Conservation (phyloP, 2,888 invertebrate species). For the Globia sparganii region DNA sequence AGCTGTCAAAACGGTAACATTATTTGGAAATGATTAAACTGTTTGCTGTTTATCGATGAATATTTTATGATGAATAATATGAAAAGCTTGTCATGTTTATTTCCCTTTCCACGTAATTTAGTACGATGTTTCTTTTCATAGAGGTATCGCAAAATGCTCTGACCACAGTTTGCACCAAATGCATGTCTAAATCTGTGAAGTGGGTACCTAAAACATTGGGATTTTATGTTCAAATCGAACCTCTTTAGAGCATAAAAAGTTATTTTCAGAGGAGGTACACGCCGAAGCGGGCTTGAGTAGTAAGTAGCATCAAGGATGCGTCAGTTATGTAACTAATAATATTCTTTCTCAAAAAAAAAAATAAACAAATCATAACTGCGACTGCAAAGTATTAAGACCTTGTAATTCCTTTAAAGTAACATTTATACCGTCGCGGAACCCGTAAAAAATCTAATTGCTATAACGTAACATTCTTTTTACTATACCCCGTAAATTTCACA, state of each 20-base stretch:
- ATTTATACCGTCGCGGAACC: conserved; percentile 57
- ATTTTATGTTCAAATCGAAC: conserved; percentile 6
- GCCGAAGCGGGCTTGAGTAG: not conserved
- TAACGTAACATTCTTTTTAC: conserved; percentile 70
- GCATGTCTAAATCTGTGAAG: not conserved
- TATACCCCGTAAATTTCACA: conserved; percentile 80
- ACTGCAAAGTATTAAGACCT: conserved; percentile 52
- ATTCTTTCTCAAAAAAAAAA: not conserved
- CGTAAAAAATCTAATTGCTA: conserved; percentile 71
- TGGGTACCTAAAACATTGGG: not conserved
- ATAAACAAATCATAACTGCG: conserved; percentile 29
- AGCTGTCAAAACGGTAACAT: conserved; percentile 38
- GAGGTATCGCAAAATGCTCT: not conserved
- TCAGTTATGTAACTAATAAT: not conserved
- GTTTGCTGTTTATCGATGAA: conserved; percentile 34
- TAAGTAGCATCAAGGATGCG: not conserved
- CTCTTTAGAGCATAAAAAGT: not conserved
- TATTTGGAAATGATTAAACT: conserved; percentile 37
- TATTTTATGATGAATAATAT: conserved; percentile 22
- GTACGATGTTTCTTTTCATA: not conserved
- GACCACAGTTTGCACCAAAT: not conserved
- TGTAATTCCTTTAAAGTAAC: conserved; percentile 61
- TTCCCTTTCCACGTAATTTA: not conserved
- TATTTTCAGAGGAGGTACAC: not conserved
- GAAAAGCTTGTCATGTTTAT: conserved; percentile 10